These are phyloP conservation scores for Ctena decussata DNA, from an alignment of 2,888 invertebrate species.

Conservation along the genomic window DNA sequence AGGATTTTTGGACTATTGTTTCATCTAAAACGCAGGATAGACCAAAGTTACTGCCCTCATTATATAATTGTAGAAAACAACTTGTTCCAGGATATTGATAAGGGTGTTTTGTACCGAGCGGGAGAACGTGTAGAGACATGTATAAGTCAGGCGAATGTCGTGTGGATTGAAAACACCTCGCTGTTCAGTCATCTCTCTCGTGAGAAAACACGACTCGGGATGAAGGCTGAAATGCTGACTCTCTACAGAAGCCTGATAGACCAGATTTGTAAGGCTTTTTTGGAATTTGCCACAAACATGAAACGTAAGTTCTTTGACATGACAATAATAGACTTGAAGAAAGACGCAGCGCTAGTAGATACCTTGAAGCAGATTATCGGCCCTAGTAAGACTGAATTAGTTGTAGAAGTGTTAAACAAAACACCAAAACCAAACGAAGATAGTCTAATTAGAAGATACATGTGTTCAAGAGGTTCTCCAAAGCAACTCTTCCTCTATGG, in stretches of 20 bases:
- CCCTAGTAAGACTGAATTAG: background rate
- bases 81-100: conserved; percentile 34
- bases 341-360: too few species aligned
- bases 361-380: too few species aligned
- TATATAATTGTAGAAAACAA: conserved; percentile 35
- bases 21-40: conserved; percentile 18
- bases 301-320: background rate
- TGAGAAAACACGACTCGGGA: conserved; percentile 28
- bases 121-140: conserved; percentile 19
- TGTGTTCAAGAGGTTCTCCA: conserved; percentile 29
- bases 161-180: conserved; percentile 34
- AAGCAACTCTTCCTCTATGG: conserved; percentile 14
- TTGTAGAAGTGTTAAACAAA: background rate
- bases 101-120: conserved; percentile 19
- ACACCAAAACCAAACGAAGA: background rate
- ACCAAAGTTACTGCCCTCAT: conserved; percentile 26
- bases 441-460: conserved; percentile 24
- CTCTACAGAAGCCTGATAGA: background rate
- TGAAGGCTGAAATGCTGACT: background rate
- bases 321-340: background rate
- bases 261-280: background rate
- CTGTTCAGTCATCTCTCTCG: conserved; percentile 13
- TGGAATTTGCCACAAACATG: background rate
- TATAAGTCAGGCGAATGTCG: conserved; percentile 14
- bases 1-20: conserved; percentile 32